Conservation (phyloP, 2,797 vertebrate genomes). For the Cossypha heuglini region DNA sequence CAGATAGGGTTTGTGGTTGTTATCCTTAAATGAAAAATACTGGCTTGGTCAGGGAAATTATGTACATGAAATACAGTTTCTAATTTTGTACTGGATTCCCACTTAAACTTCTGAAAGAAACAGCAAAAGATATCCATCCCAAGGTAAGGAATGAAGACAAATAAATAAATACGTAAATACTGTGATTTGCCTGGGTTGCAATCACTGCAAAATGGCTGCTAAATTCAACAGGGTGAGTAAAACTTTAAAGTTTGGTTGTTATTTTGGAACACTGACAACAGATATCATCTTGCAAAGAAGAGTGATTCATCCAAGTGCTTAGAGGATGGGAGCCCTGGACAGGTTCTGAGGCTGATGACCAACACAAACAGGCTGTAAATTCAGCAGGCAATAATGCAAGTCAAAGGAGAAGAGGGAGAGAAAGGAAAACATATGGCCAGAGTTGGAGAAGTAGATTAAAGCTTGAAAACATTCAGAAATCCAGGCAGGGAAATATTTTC, state of each 20-base stretch:
- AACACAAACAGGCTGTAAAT: background rate
- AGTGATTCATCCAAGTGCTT: background rate
- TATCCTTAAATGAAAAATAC: background rate
- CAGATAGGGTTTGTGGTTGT: background rate
- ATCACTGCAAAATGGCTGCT: background rate
- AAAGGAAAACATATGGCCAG: background rate
- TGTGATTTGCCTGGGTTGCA: background rate
- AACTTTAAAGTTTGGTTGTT: background rate
- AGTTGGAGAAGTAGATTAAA: background rate
- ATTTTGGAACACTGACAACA: background rate
- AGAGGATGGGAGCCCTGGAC: background rate
- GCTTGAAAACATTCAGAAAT: background rate
- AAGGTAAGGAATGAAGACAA: background rate
- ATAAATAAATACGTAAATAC: background rate
- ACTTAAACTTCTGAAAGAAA: background rate
- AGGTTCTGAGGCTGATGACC: background rate
- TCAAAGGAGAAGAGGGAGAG: background rate
- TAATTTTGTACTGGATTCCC: background rate
- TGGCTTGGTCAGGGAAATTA: background rate
- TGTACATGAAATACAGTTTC: background rate
- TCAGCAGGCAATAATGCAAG: background rate
- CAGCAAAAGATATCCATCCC: background rate
- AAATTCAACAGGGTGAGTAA: background rate
- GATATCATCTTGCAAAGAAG: background rate
- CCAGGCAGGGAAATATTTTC: background rate